Percentiles rank a stretch among this genome's conserved stretches.
Evolutionary conservation across 1,140 invertebrate genomes (phyloP).

Genomic region (Drosophila pallidifrons): DNA sequence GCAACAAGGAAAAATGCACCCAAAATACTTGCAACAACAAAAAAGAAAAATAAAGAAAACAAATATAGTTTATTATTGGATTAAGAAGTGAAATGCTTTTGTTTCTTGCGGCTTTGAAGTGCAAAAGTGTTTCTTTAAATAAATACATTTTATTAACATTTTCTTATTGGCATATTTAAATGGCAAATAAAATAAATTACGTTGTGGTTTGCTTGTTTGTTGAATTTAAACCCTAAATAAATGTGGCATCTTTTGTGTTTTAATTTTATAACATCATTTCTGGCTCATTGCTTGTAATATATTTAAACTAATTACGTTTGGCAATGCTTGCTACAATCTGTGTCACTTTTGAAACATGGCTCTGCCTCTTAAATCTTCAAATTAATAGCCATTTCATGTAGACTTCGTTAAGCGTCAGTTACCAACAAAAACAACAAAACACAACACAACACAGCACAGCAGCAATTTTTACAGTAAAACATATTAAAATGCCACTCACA

Average conservation of each 20-base stretch:
- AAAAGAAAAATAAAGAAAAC: background rate
- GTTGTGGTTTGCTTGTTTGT: background rate
- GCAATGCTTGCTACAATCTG: constrained; percentile 14
- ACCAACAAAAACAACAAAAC: constrained; percentile 13
- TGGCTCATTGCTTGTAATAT: background rate
- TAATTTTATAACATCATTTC: background rate
- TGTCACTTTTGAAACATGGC: constrained; percentile 22
- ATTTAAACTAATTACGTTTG: constrained; percentile 19
- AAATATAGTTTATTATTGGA: constrained; percentile 32
- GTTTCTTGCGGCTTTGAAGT: constrained; percentile 1
- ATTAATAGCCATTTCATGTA: constrained; percentile 75
- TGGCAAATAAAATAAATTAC: background rate
- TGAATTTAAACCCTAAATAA: background rate
- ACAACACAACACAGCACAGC: constrained; percentile 21
- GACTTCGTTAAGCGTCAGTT: constrained; percentile 33
- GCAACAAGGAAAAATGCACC: constrained; percentile 5
- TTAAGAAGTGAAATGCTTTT: constrained; percentile 5
- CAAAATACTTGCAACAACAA: constrained; percentile 3
- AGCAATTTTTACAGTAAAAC: constrained; percentile 72
- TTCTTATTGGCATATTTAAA: background rate
- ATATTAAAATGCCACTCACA: constrained; percentile 83
- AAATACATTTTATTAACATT: background rate
- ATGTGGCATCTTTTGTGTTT: background rate
- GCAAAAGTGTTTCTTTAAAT: background rate
- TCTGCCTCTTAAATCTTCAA: constrained; percentile 56